phyloP scores from a whole-genome alignment of 2,113 vertebrate genomes.

The Centropus bengalensis region DNA sequence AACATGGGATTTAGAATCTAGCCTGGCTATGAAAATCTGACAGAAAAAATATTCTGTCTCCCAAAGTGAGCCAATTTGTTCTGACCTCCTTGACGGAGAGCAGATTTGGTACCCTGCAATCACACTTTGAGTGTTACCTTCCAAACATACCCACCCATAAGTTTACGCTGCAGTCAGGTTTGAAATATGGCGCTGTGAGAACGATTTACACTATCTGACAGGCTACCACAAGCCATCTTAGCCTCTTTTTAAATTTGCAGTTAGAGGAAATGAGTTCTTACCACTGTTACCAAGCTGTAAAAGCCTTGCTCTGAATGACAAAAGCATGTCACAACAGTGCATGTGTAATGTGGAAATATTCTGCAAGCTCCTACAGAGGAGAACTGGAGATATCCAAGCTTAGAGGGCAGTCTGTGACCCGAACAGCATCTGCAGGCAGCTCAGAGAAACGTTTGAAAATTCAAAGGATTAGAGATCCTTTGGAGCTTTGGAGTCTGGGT shows the following conservation, averaged over 20 bases:
- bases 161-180: neutral
- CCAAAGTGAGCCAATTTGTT: neutral
- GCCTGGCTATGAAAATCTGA: neutral
- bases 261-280: slow-evolving; percentile 36
- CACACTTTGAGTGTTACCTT: neutral
- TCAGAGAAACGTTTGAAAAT: neutral
- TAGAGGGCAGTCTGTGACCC: neutral
- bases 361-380: neutral
- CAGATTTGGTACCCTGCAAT: neutral
- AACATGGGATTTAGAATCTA: neutral
- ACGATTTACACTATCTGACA: slow-evolving; percentile 20
- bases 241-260: slow-evolving; percentile 5
- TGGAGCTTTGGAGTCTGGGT: neutral
- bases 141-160: neutral
- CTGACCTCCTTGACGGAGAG: neutral
- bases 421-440: neutral
- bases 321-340: neutral
- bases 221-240: neutral
- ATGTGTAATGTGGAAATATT: neutral
- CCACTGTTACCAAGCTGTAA: neutral
- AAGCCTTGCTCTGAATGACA: slow-evolving; percentile 4
- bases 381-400: neutral
- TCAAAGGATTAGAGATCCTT: neutral
- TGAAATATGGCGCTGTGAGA: slow-evolving; percentile 9
- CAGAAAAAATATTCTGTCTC: slow-evolving; percentile 21